Evolutionary conservation across 1,140 invertebrate genomes (phyloP), one percentile per base, ranked within the genome.

Genomic region (Acromyrmex echinatior): DNA sequence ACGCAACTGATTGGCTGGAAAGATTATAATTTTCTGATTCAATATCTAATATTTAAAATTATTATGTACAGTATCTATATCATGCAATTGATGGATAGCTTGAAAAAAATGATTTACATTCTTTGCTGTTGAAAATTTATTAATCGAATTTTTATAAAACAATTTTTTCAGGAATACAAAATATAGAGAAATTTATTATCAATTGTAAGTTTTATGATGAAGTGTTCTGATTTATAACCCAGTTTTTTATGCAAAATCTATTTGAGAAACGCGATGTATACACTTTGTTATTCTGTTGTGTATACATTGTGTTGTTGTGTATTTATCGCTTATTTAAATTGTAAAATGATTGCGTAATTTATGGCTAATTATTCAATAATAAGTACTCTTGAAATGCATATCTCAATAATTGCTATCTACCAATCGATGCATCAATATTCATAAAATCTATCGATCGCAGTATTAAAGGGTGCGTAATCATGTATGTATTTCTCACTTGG

Each of bases 1-100:
- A 39, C 21, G 16, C 25, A 39, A 65, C 3, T 28, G 58, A 78
- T 78, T 35, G 74, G 3, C 4, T n/a, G 58, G 18, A 65, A 10
- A 65, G 58, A 49, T 78, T 49, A 28, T 12, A 28, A 49, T 65
- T 65, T 78, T 78, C 39, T 78, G 76, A 62, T 78, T 25, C 45
- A 63, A 12, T 78, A 65, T 78, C 9, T 63, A 39, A 78, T 78
- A 4, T 39, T 78, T 77, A 21, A 77, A 77, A 78, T 78, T 65
- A 78, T 45, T 78, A 78, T 45, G n/a, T 63, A 16, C 21, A 45
- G 16, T 21, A 77, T 60, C 6, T 45, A 58, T 16, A 65, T 63
- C 35, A 39, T 65, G 21, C 39, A 60, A 65, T 78, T 31, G 21
- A 63, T 77, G 21, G n/a, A 63, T 62, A 2, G 7, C 31, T 77